Base-by-base conservation (phyloP, 2,113 vertebrate genomes). In the Telmatochromis brichardi region DNA sequence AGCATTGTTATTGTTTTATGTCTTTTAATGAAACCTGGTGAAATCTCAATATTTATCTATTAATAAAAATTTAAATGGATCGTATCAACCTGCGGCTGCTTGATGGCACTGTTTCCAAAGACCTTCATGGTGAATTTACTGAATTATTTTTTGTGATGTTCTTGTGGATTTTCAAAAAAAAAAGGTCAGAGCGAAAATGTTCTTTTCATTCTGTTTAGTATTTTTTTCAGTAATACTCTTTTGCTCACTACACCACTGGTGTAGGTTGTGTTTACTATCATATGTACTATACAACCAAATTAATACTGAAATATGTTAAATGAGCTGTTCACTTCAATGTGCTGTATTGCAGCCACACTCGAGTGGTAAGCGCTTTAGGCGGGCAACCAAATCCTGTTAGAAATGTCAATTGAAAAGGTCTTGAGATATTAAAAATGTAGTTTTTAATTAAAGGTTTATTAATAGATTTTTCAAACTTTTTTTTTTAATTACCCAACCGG, bases 391-490 rank as follows among this genome's bases (percentile, higher is more conserved):
- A 95, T 95, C 95, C 92, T 96, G 96, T 94, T 95, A 94, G 93
- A 96, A 96, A 96, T 94, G 94, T 95, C 95, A 95, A 96, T 96
- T 96, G 94, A 94, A 95, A 96, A 96, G 95, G 95, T 96, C 95
- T 96, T 90, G 91, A 95, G 95, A 96, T 96, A 96, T 96, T 96
- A 96, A 96, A 96, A 96, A 96, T 96, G 94, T 95, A 94, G 93
- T 95, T 96, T 97, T 96, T 97, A 97, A 96, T 97, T 97, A 96
- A 95, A 93, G 95, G 92, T 94, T 95, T 96, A 96, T 96, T 96
- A 96, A 96, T 96, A 96, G 96, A 96, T 96, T 96, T 97, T 92
- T 92, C 95, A 86, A 97, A 96, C 93, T 96, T 96, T 96, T 96
- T 95, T 95, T 94, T 95, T 95, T 96, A 96, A 97, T 97, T 96